A percentile compares a stretch with the other conserved stretches of the same genome.
Conservation (phyloP, 37 sponge, comb jelly and placozoan species). For the Chondrilla cf. caribensis region DNA sequence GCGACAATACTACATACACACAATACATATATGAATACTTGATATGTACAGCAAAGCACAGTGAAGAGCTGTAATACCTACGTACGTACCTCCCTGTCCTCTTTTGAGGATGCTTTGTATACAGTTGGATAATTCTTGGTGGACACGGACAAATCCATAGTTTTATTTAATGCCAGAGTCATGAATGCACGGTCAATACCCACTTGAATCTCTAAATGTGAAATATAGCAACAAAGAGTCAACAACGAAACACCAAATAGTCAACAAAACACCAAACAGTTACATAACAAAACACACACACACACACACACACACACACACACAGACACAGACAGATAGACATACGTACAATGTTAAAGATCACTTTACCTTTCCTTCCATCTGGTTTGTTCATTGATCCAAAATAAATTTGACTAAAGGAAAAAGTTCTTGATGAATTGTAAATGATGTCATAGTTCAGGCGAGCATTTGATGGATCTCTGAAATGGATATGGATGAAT, state of each 20-base stretch:
- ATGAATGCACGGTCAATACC: slow-evolving; percentile 60
- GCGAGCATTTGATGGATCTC: not conserved
- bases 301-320: slow-evolving; percentile 4
- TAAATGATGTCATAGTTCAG: slow-evolving; percentile 73
- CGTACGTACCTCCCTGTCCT: slow-evolving; percentile 46
- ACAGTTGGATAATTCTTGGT: slow-evolving; percentile 50
- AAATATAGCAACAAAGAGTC: not conserved
- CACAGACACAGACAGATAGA: not conserved
- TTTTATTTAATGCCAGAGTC: slow-evolving; percentile 22
- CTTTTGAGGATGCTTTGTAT: slow-evolving; percentile 47
- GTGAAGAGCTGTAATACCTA: no score
- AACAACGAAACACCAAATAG: not conserved
- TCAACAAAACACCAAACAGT: not conserved
- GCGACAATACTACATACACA: no score
- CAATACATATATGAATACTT: no score
- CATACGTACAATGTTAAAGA: not conserved
- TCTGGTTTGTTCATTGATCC: slow-evolving; percentile 77
- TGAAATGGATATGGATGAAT: not conserved
- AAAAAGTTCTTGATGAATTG: slow-evolving; percentile 65
- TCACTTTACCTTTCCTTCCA: slow-evolving; percentile 60
- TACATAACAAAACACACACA: not conserved
- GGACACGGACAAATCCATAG: slow-evolving; percentile 35
- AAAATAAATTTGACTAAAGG: slow-evolving; percentile 55
- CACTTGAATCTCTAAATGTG: slow-evolving; percentile 49
- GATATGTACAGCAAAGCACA: no score